Base-by-base conservation (phyloP, 1,140 invertebrate genomes). In the Trypoxylus dichotomus region DNA sequence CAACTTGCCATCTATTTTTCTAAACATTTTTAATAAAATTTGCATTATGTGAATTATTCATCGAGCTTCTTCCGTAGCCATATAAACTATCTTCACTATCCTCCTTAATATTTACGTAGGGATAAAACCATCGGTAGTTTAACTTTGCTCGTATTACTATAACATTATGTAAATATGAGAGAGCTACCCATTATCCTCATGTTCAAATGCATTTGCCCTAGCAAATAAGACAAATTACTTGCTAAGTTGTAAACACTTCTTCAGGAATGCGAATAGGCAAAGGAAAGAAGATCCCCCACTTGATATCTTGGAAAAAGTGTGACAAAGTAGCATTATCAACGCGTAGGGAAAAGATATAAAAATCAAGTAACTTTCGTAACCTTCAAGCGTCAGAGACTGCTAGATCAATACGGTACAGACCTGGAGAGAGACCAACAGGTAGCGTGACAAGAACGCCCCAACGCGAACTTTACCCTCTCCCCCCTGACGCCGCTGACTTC, bases 391-490 rank as follows among this genome's bases (percentile, higher is more conserved):
- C 60, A 68, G 2, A 25, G 60, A 13, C 60, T 29, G 60, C 60
- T 68, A 68, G 60, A 68, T 68, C 60, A 68, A 68, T 68, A 68
- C 60, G 27, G 60, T 68, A 68, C 60, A 27, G 27, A 68, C 60
- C 60, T 68, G 60, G 60, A 68, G 60, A 68, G 60, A 68, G 60
- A 68, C 60, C 60, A 68, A 68, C 60, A 68, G 60, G 60, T 68
- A 68, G 60, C 60, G 60, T 68, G 60, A 68, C 60, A 68, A 58
- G 60, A 68, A 68, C 60, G 60, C 60, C 24, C 60, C 21, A 25
- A 27, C 60, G 60, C 27, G 60, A 68, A 68, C 60, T 24, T 68
- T 68, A 24, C 60, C 27, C 60, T 68, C 60, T n/a, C 27, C 27
- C 24, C 11, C 13, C 24, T 68, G 58, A 13, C 8, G 58, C 58